phyloP scores from a whole-genome alignment of 1,140 invertebrate species.

The Trichoplusia ni region DNA sequence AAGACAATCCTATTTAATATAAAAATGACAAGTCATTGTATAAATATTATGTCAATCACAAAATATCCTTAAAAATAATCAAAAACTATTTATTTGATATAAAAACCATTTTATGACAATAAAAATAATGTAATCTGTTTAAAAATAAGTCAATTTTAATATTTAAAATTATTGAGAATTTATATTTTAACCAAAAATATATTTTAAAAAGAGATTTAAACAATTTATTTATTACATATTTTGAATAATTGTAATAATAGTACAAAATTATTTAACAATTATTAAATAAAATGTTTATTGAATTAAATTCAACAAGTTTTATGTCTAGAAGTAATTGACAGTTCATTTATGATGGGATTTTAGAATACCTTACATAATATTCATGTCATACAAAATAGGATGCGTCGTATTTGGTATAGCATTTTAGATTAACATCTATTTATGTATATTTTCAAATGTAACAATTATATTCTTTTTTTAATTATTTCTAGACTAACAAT shows the following conservation, averaged over 20 bases:
- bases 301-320: constrained; percentile 14
- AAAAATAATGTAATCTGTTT: constrained; percentile 17
- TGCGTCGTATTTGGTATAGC: no score
- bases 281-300: neutral
- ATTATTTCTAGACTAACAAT: no score
- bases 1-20: no score
- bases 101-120: constrained; percentile 23
- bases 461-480: no score
- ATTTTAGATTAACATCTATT: no score
- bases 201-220: neutral
- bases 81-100: neutral
- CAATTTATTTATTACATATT: constrained; percentile 16
- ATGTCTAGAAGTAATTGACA: no score
- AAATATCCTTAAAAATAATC: constrained; percentile 2
- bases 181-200: constrained; percentile 21
- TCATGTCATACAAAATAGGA: no score
- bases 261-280: constrained; percentile 30
- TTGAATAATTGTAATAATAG: constrained; percentile 21
- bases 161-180: neutral
- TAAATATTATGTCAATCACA: no score
- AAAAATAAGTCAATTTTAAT: constrained; percentile 27
- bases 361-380: constrained; percentile 1
- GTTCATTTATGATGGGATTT: no score
- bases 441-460: no score
- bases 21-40: no score